These are phyloP conservation scores for Bombus haemorrhoidalis DNA, from an alignment of 1,140 invertebrate species.

Conservation along the genomic window DNA sequence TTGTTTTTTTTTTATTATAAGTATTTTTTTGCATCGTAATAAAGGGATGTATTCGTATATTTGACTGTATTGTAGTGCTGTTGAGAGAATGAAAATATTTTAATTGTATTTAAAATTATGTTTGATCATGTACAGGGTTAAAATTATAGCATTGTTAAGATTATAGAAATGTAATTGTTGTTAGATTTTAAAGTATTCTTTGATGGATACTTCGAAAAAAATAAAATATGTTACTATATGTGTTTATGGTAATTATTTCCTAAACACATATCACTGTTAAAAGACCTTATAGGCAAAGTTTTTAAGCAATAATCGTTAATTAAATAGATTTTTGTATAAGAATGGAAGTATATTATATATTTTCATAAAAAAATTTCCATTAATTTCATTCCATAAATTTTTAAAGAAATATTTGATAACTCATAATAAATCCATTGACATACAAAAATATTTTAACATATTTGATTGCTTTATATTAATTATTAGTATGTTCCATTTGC, in stretches of 20 bases:
- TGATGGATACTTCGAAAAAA: background rate
- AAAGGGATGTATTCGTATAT: slow-evolving; percentile 28
- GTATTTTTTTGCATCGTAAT: slow-evolving; percentile 29
- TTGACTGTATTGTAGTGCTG: slow-evolving; percentile 13
- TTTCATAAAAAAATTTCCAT: background rate
- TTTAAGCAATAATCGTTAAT: background rate
- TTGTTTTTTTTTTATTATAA: slow-evolving; percentile 17
- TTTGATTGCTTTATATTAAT: slow-evolving; percentile 36
- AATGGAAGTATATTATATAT: slow-evolving; percentile 33
- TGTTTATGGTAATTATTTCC: slow-evolving; percentile 49
- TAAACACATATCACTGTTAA: slow-evolving; percentile 27
- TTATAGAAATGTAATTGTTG: slow-evolving; percentile 32
- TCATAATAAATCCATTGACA: background rate
- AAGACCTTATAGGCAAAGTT: background rate
- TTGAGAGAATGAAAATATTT: slow-evolving; percentile 33
- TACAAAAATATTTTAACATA: slow-evolving; percentile 1
- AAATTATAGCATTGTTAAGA: slow-evolving; percentile 20
- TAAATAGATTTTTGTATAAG: background rate
- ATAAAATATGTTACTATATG: slow-evolving; percentile 37
- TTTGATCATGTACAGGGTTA: slow-evolving; percentile 4
- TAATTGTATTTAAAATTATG: slow-evolving; percentile 42
- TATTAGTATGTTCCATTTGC: background rate
- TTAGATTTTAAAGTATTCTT: slow-evolving; percentile 28
- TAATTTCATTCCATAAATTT: background rate
- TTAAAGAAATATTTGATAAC: slow-evolving; percentile 3